Percentiles rank a stretch among this genome's conserved stretches.
These are phyloP conservation scores for Ceramica pisi DNA, from an alignment of 2,888 invertebrate species.

Conservation along the genomic window DNA sequence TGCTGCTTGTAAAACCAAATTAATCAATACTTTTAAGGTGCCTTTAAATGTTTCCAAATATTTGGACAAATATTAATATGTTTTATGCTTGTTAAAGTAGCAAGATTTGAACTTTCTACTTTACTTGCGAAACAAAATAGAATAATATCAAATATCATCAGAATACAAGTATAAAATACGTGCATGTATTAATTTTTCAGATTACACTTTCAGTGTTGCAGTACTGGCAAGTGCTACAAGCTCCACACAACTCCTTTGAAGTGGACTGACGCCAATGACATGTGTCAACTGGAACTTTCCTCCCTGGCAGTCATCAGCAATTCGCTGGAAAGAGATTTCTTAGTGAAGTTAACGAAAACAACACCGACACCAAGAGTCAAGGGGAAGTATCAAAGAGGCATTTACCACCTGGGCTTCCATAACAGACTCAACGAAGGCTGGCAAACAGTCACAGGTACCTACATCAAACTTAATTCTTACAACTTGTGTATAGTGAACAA, in stretches of 20 bases:
- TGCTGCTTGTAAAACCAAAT: neutral
- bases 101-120: too few species aligned
- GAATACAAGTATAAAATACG: neutral
- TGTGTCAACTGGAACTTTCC: slow-evolving; percentile 77
- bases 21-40: neutral
- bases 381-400: slow-evolving; percentile 44
- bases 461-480: neutral
- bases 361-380: slow-evolving; percentile 15
- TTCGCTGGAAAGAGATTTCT: slow-evolving; percentile 35
- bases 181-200: slow-evolving; percentile 69
- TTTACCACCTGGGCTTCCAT: slow-evolving; percentile 71
- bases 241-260: slow-evolving; percentile 76
- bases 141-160: neutral
- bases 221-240: slow-evolving; percentile 79
- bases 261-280: slow-evolving; percentile 79
- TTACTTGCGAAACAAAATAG: neutral
- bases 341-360: slow-evolving; percentile 26
- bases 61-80: neutral
- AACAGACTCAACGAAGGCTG: slow-evolving; percentile 66
- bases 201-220: slow-evolving; percentile 73
- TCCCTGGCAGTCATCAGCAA: slow-evolving; percentile 77
- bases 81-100: neutral
- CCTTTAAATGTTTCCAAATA: neutral
- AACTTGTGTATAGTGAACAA: neutral
- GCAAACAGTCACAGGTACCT: slow-evolving; percentile 74